Conservation (phyloP, 2,888 invertebrate genomes). For the Argyra leucocephala region DNA sequence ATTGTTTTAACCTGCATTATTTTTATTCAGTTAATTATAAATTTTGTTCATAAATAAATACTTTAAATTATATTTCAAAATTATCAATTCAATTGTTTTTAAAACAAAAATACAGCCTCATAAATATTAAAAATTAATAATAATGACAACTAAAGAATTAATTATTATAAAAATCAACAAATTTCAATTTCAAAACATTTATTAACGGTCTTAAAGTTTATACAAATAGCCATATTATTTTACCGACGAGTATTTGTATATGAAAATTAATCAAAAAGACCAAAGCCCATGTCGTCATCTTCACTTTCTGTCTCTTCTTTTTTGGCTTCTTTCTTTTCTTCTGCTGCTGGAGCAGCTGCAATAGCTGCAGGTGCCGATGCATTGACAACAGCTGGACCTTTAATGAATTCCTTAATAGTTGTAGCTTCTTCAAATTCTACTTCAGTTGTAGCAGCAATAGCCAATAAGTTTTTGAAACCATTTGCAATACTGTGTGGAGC, state of each 20-base stretch:
- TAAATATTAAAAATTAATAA: no score
- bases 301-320: constrained; percentile 75
- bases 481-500: constrained; percentile 96
- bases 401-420: constrained; percentile 84
- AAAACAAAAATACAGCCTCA: no score
- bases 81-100: no score
- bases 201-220: no score
- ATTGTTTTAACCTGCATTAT: no score
- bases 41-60: no score
- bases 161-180: no score
- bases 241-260: constrained; percentile 21
- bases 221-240: constrained; percentile 29
- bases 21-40: no score
- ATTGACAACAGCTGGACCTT: constrained; percentile 97
- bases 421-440: constrained; percentile 90
- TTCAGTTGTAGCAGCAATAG: constrained; percentile 92
- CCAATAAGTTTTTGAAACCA: constrained; percentile 95
- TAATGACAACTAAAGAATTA: no score
- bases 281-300: constrained; percentile 96
- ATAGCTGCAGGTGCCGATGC: constrained; percentile 60
- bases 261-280: constrained; percentile 69
- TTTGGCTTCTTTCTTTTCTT: constrained; percentile 61
- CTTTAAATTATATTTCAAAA: no score
- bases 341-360: constrained; percentile 52
- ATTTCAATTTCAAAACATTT: no score